Evolutionary conservation across 2,113 vertebrate genomes (phyloP).

Genomic region (Aleadryas rufinucha): DNA sequence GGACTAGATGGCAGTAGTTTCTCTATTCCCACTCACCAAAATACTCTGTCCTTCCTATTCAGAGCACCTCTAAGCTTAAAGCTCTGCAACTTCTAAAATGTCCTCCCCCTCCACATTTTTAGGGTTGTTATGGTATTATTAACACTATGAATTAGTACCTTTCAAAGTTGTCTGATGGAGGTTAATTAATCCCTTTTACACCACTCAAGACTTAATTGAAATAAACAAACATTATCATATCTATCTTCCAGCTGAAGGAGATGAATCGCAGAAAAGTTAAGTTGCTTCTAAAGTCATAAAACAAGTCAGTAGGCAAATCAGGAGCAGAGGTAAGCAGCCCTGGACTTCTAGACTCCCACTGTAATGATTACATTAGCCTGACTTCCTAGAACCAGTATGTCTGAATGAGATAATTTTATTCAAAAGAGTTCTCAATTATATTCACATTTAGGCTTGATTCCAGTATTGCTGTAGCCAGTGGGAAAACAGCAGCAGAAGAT

Average conservation of each 20-base stretch:
- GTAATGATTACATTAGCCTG: background rate
- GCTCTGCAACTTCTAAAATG: background rate
- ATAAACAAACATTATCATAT: constrained; percentile 33
- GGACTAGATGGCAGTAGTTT: background rate
- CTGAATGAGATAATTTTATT: constrained; percentile 46
- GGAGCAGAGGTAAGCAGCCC: background rate
- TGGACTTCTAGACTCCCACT: constrained; percentile 19
- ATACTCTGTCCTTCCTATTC: background rate
- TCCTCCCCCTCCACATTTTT: background rate
- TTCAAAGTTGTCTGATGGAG: background rate
- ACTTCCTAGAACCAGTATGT: constrained; percentile 13
- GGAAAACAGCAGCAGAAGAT: background rate
- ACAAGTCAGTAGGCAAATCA: constrained; percentile 34
- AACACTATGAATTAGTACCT: background rate
- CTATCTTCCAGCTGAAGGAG: constrained; percentile 8
- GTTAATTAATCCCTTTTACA: constrained; percentile 51
- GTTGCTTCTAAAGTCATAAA: constrained; percentile 29
- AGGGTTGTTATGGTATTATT: background rate
- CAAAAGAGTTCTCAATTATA: constrained; percentile 25
- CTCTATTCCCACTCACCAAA: background rate
- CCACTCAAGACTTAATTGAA: constrained; percentile 17
- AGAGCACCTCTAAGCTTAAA: background rate
- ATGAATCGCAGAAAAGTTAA: constrained; percentile 28
- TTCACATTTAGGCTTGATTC: constrained; percentile 11
- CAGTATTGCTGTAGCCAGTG: background rate